Evolutionary conservation across 2,113 vertebrate species (phyloP), one percentile per base, ranked within the genome.

Genomic region (Platycercus adscitus): DNA sequence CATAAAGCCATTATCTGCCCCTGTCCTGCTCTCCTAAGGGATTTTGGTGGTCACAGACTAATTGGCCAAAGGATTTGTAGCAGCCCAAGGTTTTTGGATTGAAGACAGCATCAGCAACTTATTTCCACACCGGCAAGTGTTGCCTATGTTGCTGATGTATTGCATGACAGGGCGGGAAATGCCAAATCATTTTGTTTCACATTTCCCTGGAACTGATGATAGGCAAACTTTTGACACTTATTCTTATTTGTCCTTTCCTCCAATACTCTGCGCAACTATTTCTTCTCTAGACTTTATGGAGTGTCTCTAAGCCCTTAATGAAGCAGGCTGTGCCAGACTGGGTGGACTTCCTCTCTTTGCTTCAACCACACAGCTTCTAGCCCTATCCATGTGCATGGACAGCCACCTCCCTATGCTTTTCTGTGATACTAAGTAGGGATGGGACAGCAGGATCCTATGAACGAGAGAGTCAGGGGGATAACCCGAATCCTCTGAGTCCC

Each of bases 401-500:
- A 82, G 11, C 35, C 29, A 17, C 49, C 35, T 77, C 16, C 19
- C 37, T 19, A 8, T 31, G 33, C 35, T 50, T 70, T 24, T 46
- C 26, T 2, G 1, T 50, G 43, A 55, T 11, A 17, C 60, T 35
- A 14, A 17, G 29, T 63, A 47, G 25, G 35, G 31, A 56, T 37
- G 12, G 26, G 18, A 64, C 26, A 28, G 53, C 0, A 0, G 41
- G 55, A 76, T 41, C 26, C 53, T 69, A 31, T 55, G 20, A 69
- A 47, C 47, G 25, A 52, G 35, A 17, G 33, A 50, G 23, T 7
- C 35, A 56, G 17, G 53, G 63, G 50, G 41, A 50, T 14, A 21
- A 6, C 19, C 8, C 0, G 0, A 43, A 28, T 41, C 10, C 13
- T 33, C 31, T 2, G 20, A 63, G 17, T 24, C 29, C 33, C 37